phyloP scores from a whole-genome alignment of 2,113 vertebrate species.

The Anolis carolinensis region DNA sequence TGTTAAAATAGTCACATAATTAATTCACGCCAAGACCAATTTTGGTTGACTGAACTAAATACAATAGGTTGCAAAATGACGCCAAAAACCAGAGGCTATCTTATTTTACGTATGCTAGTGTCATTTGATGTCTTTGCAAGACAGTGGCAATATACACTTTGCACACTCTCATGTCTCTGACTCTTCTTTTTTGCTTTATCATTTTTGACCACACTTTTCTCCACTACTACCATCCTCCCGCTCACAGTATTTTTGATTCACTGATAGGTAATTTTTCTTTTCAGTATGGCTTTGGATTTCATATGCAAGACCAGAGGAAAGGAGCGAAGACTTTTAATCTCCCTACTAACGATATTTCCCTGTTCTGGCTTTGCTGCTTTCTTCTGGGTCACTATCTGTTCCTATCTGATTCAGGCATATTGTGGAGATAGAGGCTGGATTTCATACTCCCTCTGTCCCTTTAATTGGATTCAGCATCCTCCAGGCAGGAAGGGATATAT shows the following conservation, averaged over 20 bases:
- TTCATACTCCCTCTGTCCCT: slow-evolving; percentile 63
- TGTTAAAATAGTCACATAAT: not conserved
- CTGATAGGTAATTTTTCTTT: not conserved
- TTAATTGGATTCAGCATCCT: slow-evolving; percentile 59
- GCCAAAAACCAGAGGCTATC: not conserved
- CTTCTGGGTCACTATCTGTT: not conserved
- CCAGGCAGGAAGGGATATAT: slow-evolving; percentile 37
- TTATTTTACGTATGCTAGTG: not conserved
- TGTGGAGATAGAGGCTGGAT: slow-evolving; percentile 26
- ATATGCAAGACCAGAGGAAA: not conserved
- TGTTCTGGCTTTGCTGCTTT: not conserved
- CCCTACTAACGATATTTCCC: not conserved
- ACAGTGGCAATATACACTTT: not conserved
- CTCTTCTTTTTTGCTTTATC: rapidly evolving
- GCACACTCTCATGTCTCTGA: not conserved
- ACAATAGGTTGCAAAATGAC: not conserved
- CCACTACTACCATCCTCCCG: not conserved
- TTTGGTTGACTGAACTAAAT: not conserved
- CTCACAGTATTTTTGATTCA: not conserved
- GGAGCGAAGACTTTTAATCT: rapidly evolving
- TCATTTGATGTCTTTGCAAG: not conserved
- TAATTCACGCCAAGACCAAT: not conserved
- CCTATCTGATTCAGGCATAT: rapidly evolving
- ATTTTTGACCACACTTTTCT: not conserved
- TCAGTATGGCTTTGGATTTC: not conserved